phyloP scores from a whole-genome alignment of 2,888 invertebrate species.

The Argyresthia albistria region DNA sequence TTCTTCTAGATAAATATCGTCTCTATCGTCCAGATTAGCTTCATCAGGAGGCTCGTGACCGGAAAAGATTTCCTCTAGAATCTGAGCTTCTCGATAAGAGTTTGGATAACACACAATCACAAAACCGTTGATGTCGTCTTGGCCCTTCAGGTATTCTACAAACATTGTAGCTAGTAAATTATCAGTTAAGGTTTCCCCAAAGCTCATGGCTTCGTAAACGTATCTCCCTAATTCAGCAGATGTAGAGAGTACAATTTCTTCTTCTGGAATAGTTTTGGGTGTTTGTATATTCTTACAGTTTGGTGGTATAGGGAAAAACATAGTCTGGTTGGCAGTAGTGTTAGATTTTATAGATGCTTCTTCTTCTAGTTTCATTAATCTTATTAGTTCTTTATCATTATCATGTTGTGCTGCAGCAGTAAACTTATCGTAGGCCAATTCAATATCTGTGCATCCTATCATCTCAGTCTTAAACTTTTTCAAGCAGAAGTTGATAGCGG shows the following conservation, averaged over 20 bases:
- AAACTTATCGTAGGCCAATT: conserved; percentile 51
- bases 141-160: conserved; percentile 71
- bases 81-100: conserved; percentile 68
- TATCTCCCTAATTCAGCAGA: conserved; percentile 70
- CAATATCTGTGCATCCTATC: conserved; percentile 59
- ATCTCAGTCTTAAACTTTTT: conserved; percentile 66
- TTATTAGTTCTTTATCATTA: conserved; percentile 42
- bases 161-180: conserved; percentile 70
- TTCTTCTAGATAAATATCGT: conserved; percentile 55
- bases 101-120: conserved; percentile 77
- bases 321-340: background rate
- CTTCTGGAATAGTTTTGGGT: conserved; percentile 71
- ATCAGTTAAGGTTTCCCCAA: conserved; percentile 69
- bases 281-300: conserved; percentile 71
- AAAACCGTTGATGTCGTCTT: conserved; percentile 67
- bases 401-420: conserved; percentile 31
- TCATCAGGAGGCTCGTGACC: conserved; percentile 60
- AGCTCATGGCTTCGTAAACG: conserved; percentile 63
- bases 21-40: conserved; percentile 35
- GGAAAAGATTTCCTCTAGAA: conserved; percentile 73
- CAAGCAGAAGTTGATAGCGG: conserved; percentile 73
- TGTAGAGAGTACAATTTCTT: conserved; percentile 61
- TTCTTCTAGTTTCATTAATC: conserved; percentile 41
- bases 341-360: conserved; percentile 13
- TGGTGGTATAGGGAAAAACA: conserved; percentile 8